Evolutionary conservation across 37 sponge, comb jelly and placozoan genomes (phyloP), one percentile per base, ranked within the genome.

Genomic region (Geodia barretti): DNA sequence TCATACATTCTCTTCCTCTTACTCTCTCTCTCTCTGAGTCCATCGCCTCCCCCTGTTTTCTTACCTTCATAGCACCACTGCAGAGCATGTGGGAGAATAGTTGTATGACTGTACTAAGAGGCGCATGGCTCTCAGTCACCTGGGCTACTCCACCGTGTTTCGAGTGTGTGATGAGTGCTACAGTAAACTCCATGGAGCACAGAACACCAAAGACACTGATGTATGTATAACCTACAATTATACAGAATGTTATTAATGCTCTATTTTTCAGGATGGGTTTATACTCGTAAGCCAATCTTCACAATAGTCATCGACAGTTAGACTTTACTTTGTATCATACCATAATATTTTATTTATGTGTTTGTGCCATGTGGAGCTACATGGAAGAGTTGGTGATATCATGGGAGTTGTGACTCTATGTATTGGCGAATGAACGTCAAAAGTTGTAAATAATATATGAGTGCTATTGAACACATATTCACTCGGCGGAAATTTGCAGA

Each of bases 81-180:
- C 71, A 87, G 98, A 39, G 85, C 91, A 33, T 97, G 98, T 79
- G 98, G 98, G 0, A 74, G 74, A 20, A 86, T 97, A 32, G 90
- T 97, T 40, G 41, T 74, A 89, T 42, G 89, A 89, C 37, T 97
- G 98, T 75, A 86, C 93, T 11, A 90, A 86, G 63, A 59, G 82
- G 36, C 80, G 81, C 60, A 61, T 82, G 0, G 60, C 72, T 23
- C 84, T 97, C 39, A 78, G 82, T 17, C 91, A 86, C 64, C 88
- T 92, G 35, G 91, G 93, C 66, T 95, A 90, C 43, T 36, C 40
- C 62, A 70, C 60, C 7, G 89, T 91, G 3, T 89, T 87, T 25
- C 34, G 95, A 34, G 91, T 95, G 43, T 88, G 89, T 25, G 79
- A 77, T 28, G 79, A 83, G 61, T 88, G 89, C 64, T 65, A 73